These are phyloP conservation scores for Polietes domitor DNA, from an alignment of 2,888 invertebrate species.

Conservation along the genomic window DNA sequence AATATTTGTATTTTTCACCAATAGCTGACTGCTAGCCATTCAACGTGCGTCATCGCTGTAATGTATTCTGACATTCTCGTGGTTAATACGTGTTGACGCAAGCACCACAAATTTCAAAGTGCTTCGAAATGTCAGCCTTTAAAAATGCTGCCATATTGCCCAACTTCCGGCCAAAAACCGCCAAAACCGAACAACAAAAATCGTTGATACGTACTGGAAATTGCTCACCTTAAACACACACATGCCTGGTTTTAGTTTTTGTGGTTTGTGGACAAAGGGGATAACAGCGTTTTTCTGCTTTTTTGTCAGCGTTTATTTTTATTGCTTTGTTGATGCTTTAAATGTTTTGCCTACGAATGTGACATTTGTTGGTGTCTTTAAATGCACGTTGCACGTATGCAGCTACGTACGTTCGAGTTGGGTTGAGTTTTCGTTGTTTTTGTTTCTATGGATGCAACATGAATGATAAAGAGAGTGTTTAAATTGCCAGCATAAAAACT, in stretches of 20 bases:
- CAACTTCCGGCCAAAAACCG: no score
- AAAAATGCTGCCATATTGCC: background rate
- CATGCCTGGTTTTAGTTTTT: background rate
- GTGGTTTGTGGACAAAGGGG: background rate
- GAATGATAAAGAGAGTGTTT: background rate
- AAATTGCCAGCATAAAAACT: background rate
- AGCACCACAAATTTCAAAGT: background rate
- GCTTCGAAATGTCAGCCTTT: no score
- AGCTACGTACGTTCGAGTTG: background rate
- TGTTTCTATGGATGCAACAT: background rate
- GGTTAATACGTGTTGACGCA: no score
- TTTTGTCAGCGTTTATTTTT: background rate
- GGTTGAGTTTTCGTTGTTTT: background rate
- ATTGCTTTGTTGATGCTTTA: background rate
- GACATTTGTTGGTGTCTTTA: background rate
- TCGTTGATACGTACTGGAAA: background rate
- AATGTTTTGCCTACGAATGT: background rate
- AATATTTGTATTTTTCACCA: no score
- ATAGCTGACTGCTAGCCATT: no score
- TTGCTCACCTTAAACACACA: background rate
- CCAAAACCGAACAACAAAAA: background rate
- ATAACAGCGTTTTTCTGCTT: background rate
- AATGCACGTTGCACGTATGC: slow-evolving; percentile 1
- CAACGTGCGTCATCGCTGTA: no score
- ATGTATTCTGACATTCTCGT: no score